Base-by-base conservation (phyloP, 2,113 vertebrate genomes). In the Dermatemys mawii region DNA sequence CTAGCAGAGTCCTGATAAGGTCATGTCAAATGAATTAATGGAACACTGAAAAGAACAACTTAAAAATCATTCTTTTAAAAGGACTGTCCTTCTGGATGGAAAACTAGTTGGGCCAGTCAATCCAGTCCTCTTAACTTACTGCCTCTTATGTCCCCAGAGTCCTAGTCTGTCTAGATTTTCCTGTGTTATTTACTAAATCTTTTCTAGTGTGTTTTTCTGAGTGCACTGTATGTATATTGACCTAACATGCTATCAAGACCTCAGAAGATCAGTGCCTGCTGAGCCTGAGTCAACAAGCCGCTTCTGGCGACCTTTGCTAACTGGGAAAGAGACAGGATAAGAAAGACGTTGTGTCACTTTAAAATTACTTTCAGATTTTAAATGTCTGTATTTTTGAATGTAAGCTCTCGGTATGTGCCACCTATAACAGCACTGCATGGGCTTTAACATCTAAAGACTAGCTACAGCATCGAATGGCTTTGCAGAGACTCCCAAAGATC, bases 1-100 rank as follows among this genome's bases (percentile, higher is more conserved):
- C 86, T 84, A 89, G 89, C 91, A 94, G 94, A 97, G 96, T 83
- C 84, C 96, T 85, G 96, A 94, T 92, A 97, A 97, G 95, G 96
- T 95, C 94, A 90, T 84, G 84, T 95, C 97, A 93, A 78, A 95
- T 35, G 92, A 90, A 88, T 95, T 95, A 96, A 93, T 89, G 75
- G 50, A 55, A 87, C 90, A 92, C 2, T 5, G 79, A 48, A 91
- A 94, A 95, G 70, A 75, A 90, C 80, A 86, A 12, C 76, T 82
- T 51, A 16, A 91, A 26, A 81, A 83, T 81, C 26, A 1, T 55
- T 57, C 32, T 92, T 92, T 93, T 49, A 82, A 88, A 84, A 83
- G 86, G 88, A 79, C 97, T 85, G 86, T 92, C 84, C 81, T 92
- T 73, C 84, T 94, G 88, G 86, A 87, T 95, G 63, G 89, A 92